A percentile compares a stretch with the other conserved stretches of the same genome.
Conservation (phyloP, 1,140 invertebrate species). For the Orchestia grillus region DNA sequence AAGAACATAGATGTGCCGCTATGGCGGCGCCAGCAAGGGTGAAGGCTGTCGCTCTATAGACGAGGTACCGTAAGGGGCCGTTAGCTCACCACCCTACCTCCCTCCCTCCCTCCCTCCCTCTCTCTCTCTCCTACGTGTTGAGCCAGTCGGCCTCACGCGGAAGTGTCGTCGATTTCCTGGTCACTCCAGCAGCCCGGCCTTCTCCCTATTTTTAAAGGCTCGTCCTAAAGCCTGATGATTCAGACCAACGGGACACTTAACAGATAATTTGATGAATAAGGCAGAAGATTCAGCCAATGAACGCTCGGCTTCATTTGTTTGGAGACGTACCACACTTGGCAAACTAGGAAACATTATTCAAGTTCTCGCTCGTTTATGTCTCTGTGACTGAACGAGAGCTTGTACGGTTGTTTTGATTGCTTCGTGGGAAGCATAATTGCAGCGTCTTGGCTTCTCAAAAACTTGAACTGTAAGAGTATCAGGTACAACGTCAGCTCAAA, state of each 20-base stretch:
- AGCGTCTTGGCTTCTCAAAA: background rate
- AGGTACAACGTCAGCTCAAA: background rate
- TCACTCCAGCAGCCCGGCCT: background rate
- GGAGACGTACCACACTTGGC: background rate
- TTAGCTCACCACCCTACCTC: background rate
- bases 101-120: background rate
- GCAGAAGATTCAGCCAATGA: background rate
- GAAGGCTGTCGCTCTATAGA: background rate
- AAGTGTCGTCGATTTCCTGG: background rate
- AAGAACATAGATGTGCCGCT: background rate
- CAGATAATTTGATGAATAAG: background rate
- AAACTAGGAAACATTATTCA: background rate
- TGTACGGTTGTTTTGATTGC: background rate
- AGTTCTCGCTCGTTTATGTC: background rate
- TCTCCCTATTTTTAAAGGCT: background rate
- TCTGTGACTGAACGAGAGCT: background rate
- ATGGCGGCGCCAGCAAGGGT: background rate
- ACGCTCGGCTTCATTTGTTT: background rate
- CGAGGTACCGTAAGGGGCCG: constrained; percentile 14
- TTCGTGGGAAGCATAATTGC: background rate
- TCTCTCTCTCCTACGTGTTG: background rate
- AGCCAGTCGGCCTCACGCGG: constrained; percentile 20
- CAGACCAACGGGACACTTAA: background rate
- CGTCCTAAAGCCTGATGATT: background rate
- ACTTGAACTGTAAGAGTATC: background rate